Evolutionary conservation across 2,113 vertebrate species (phyloP), one percentile per base, ranked within the genome.

Genomic region (Accipiter virgatus): DNA sequence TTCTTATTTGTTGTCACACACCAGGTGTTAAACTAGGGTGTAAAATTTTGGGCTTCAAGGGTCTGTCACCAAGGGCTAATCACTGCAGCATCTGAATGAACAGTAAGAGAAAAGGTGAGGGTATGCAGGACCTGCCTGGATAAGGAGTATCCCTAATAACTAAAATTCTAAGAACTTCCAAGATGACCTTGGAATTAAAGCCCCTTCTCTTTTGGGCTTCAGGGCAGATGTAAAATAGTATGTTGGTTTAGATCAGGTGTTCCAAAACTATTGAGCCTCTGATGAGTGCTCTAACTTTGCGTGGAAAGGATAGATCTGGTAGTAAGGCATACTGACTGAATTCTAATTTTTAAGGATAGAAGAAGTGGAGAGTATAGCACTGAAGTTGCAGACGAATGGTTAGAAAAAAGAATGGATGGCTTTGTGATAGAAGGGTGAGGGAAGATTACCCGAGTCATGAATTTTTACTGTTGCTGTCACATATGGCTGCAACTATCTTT

Each of bases 261-360:
- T 82, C 32, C 17, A 52, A 59, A 88, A 71, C 40, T 48, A 48
- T 8, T 66, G 9, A 6, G 8, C 6, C 9, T 56, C 31, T 38
- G 40, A n/a, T 38, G 32, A 67, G 11, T 56, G 4, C 4, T 79
- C 12, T 45, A 42, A 15, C 32, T 84, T 59, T 42, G 8, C 0
- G 0, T 34, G 29, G 38, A 78, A 61, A 11, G 15, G 4, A 25
- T 12, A 38, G 5, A 29, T 43, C 11, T 29, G 26, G 5, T 56
- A 71, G 61, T 13, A 43, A 40, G 20, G 9, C 8, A 80, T 34
- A 34, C 20, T 26, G n/a, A n/a, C 11, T 38, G 11, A 73, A 61
- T 42, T 45, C 10, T 73, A 55, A 58, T 31, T 65, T 78, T 47
- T 78, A 52, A 61, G 13, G 8, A 13, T 6, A 56, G 21, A 82